Evolutionary conservation across 2,113 vertebrate species (phyloP).

Genomic region (Protobothrops mucrosquamatus): DNA sequence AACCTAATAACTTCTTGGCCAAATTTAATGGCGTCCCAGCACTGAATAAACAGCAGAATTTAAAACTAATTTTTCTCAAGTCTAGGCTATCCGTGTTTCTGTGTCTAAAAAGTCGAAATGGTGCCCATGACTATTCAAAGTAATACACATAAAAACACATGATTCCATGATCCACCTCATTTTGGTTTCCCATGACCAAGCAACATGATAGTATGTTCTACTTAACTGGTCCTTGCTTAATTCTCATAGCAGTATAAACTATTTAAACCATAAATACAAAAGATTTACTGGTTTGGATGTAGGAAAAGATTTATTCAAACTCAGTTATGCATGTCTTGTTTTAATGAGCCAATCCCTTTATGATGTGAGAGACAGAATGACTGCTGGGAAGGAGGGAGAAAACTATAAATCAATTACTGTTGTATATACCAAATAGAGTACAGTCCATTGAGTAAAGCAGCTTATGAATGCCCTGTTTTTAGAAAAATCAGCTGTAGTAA

Average conservation of each 20-base stretch:
- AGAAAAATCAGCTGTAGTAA: background rate
- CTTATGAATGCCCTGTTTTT: background rate
- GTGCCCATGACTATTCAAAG: background rate
- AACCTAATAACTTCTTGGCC: background rate
- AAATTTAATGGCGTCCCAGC: background rate
- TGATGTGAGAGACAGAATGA: background rate
- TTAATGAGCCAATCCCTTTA: background rate
- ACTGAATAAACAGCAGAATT: background rate
- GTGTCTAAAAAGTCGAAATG: background rate
- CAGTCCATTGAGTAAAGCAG: background rate
- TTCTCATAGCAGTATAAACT: background rate
- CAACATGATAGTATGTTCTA: background rate
- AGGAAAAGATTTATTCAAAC: background rate
- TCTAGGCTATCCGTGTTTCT: background rate
- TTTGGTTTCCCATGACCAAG: background rate
- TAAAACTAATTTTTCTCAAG: background rate
- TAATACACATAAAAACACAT: background rate
- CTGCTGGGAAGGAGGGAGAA: background rate
- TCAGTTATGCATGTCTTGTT: background rate
- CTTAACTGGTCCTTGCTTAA: background rate
- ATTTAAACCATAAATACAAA: background rate
- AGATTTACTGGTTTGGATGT: background rate
- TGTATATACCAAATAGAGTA: background rate
- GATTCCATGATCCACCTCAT: background rate
- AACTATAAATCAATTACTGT: background rate